phyloP scores from a whole-genome alignment of 2,888 invertebrate genomes.

The Prostheceraeus crozeri region DNA sequence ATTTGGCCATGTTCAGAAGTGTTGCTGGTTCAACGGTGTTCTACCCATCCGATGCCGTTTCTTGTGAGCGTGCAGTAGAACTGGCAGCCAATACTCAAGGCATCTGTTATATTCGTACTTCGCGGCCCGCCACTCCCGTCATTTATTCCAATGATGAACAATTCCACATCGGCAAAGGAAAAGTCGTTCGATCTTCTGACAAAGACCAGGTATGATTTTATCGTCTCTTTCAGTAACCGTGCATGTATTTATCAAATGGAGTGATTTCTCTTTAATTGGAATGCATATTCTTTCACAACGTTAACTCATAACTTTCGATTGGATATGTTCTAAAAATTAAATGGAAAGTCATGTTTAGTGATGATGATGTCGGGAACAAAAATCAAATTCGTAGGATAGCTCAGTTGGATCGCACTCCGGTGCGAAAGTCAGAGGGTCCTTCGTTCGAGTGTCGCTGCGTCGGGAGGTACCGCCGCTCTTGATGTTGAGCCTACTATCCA shows the following conservation, averaged over 20 bases:
- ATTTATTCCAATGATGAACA: slow-evolving; percentile 75
- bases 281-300: no score
- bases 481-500: no score
- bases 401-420: no score
- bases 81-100: slow-evolving; percentile 88
- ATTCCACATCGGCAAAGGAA: slow-evolving; percentile 66
- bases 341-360: no score
- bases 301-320: no score
- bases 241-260: background rate
- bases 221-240: no score
- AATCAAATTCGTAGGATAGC: no score
- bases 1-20: slow-evolving; percentile 84
- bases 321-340: no score
- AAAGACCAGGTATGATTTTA: background rate
- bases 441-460: no score
- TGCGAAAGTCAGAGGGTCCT: no score
- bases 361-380: no score
- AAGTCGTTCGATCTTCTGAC: slow-evolving; percentile 50
- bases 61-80: slow-evolving; percentile 85
- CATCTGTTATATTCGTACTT: slow-evolving; percentile 88
- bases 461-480: no score
- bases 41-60: slow-evolving; percentile 79
- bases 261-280: background rate
- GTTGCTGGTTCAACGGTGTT: slow-evolving; percentile 69
- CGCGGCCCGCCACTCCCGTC: slow-evolving; percentile 77